These are phyloP conservation scores for Notarius lentiginosus DNA, from an alignment of 2,113 vertebrate genomes.

Conservation along the genomic window DNA sequence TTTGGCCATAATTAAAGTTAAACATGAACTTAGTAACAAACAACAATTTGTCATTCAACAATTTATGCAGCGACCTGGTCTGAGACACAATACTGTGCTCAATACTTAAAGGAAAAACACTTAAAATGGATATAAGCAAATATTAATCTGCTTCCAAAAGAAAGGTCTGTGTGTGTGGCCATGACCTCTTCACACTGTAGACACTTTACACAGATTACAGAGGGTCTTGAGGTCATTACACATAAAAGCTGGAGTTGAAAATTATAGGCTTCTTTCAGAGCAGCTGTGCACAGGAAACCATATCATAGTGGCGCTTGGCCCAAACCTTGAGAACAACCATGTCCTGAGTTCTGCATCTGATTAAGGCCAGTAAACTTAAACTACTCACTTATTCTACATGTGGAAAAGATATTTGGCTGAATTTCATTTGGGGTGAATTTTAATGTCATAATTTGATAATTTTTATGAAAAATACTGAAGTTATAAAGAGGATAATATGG, in stretches of 20 bases:
- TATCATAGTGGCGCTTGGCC: slow-evolving; percentile 9
- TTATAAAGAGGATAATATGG: background rate
- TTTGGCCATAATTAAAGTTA: slow-evolving; percentile 1
- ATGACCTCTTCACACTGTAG: slow-evolving; percentile 5
- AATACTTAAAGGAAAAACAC: background rate
- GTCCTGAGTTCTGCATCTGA: background rate
- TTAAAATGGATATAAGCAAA: background rate
- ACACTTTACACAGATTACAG: background rate
- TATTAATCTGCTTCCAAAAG: background rate
- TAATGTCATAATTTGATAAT: background rate
- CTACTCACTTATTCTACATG: background rate
- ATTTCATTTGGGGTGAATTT: background rate
- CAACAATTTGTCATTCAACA: background rate
- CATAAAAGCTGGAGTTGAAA: slow-evolving; percentile 23
- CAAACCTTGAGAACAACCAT: background rate
- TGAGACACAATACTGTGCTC: background rate
- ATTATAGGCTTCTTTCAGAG: slow-evolving; percentile 29
- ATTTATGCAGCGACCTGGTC: background rate
- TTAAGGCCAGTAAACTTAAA: background rate
- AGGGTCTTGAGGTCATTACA: background rate
- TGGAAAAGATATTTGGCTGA: background rate
- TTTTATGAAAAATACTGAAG: background rate
- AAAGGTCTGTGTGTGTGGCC: slow-evolving; percentile 5
- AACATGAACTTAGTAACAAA: background rate
- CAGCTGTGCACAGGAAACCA: slow-evolving; percentile 37